These are phyloP conservation scores for Sesamia nonagrioides DNA, from an alignment of 1,140 invertebrate genomes.

Conservation along the genomic window DNA sequence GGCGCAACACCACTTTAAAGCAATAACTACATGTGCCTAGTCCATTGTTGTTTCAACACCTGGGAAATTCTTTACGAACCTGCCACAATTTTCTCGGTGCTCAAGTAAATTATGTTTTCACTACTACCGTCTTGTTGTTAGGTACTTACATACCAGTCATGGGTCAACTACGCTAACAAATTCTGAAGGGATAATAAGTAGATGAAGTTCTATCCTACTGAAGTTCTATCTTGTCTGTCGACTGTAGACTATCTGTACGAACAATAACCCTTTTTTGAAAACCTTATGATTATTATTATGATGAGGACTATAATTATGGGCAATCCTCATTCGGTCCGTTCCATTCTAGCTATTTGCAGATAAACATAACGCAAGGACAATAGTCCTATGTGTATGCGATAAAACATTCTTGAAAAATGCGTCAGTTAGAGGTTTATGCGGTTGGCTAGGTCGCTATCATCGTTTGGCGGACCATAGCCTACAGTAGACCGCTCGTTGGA, in stretches of 20 bases:
- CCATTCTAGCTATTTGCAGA: too few species aligned
- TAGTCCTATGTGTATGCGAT: too few species aligned
- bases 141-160: not conserved
- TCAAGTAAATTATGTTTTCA: conserved; percentile 41
- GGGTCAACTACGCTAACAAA: not conserved
- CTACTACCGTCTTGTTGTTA: not conserved
- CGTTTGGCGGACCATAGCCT: too few species aligned
- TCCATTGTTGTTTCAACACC: conserved; percentile 46
- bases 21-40: conserved; percentile 46
- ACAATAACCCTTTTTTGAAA: not conserved
- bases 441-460: too few species aligned
- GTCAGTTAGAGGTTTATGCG: too few species aligned
- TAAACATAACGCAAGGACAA: too few species aligned
- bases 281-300: not conserved
- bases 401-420: too few species aligned
- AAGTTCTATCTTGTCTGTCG: not conserved
- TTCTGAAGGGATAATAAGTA: too few species aligned
- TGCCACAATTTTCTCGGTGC: conserved; percentile 37
- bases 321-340: too few species aligned
- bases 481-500: too few species aligned
- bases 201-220: not conserved
- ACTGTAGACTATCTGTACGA: not conserved
- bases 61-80: conserved; percentile 46
- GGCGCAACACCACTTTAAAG: conserved; percentile 36
- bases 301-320: too few species aligned